phyloP scores from a whole-genome alignment of 35 echinoderm and acorn worm genomes.

The Apostichopus parvimensis region DNA sequence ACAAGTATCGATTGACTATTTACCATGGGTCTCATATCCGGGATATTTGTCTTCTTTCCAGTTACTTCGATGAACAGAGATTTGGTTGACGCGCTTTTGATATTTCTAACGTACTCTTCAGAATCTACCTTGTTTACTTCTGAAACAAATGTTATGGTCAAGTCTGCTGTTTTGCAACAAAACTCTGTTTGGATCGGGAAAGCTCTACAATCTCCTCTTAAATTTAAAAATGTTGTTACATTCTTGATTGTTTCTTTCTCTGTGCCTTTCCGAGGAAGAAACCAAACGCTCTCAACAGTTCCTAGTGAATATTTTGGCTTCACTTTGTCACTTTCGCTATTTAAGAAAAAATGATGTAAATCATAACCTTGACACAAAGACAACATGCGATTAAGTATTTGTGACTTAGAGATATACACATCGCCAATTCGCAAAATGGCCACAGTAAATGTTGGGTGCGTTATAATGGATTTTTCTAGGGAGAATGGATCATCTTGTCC shows the following conservation, averaged over 20 bases:
- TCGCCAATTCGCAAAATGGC: slow-evolving; percentile 23
- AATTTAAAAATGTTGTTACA: slow-evolving; percentile 20
- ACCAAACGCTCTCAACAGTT: slow-evolving; percentile 9
- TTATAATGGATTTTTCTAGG: not conserved
- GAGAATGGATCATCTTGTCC: not conserved
- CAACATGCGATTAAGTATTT: slow-evolving; percentile 3
- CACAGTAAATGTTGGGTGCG: slow-evolving; percentile 1
- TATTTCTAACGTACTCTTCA: not conserved
- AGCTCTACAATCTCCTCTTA: slow-evolving; percentile 28
- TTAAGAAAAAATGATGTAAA: not conserved
- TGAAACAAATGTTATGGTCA: not conserved
- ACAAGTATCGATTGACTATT: not conserved
- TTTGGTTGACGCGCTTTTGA: not conserved
- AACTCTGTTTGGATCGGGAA: not conserved
- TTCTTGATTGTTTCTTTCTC: slow-evolving; percentile 18
- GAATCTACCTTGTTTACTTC: not conserved
- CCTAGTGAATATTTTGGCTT: slow-evolving; percentile 9
- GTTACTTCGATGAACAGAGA: not conserved
- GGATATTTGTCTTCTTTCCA: not conserved
- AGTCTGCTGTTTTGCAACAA: slow-evolving; percentile 13
- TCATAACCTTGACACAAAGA: not conserved
- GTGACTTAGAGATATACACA: slow-evolving; percentile 29
- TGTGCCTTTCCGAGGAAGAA: not conserved
- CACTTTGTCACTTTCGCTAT: not conserved
- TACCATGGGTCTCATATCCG: not conserved